phyloP scores from a whole-genome alignment of 2,797 vertebrate species.

The Catamblyrhynchus diadema region DNA sequence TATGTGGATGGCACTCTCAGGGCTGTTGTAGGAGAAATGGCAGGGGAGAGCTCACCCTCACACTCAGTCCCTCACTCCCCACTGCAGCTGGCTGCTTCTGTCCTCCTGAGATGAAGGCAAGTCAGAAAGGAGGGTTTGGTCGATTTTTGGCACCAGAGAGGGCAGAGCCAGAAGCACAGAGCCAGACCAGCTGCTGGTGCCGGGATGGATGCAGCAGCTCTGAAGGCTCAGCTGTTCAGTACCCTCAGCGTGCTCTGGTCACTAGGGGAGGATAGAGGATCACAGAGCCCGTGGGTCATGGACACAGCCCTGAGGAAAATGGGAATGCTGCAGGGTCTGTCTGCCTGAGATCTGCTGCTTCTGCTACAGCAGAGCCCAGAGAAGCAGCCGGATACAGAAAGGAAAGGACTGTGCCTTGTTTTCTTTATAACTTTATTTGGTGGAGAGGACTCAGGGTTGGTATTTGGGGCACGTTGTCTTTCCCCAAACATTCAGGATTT shows the following conservation, averaged over 20 bases:
- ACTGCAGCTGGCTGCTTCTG: neutral
- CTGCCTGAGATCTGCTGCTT: neutral
- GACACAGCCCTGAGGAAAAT: neutral
- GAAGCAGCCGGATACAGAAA: neutral
- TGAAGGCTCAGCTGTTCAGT: neutral
- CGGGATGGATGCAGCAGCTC: neutral
- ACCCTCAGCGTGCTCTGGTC: neutral
- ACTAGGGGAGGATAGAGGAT: slow-evolving; percentile 51
- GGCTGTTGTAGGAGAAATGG: fast-evolving
- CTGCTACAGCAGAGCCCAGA: neutral
- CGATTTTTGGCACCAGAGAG: neutral
- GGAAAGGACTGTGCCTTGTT: neutral
- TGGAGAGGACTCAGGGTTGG: neutral
- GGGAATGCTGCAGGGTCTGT: neutral
- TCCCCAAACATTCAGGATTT: neutral
- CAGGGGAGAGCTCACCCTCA: neutral
- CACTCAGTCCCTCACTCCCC: neutral
- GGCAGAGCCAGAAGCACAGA: neutral
- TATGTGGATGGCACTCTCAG: neutral
- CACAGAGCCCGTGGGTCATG: neutral
- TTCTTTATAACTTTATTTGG: neutral
- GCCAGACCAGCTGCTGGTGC: neutral
- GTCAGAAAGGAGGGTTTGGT: neutral
- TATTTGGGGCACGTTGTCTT: neutral
- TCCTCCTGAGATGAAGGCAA: neutral